Percentiles rank a stretch among this genome's conserved stretches.
Evolutionary conservation across 2,113 vertebrate species (phyloP).

Genomic region (Equus quagga): DNA sequence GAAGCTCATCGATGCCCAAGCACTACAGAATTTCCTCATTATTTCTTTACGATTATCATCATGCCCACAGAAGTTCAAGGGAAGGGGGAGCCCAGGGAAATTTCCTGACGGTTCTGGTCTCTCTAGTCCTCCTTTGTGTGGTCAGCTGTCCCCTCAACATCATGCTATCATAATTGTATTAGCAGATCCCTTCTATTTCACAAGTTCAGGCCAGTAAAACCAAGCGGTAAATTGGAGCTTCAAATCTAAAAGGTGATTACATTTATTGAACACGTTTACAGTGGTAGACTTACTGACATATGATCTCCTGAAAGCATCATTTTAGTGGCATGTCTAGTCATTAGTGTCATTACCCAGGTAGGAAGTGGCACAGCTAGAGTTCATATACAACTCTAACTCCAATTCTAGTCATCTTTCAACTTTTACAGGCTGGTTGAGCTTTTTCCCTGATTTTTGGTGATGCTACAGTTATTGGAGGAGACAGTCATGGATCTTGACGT

Average conservation of each 20-base stretch:
- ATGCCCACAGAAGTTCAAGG: background rate
- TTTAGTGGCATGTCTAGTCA: background rate
- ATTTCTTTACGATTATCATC: conserved; percentile 24
- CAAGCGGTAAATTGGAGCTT: background rate
- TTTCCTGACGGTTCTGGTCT: background rate
- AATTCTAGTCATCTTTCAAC: background rate
- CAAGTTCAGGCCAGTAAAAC: background rate
- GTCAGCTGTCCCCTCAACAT: background rate
- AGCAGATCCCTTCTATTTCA: background rate
- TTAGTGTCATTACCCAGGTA: background rate
- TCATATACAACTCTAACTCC: background rate
- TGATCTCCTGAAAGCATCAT: background rate
- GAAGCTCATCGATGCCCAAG: background rate
- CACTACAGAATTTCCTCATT: conserved; percentile 7
- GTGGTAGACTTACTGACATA: background rate
- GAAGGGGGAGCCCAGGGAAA: background rate
- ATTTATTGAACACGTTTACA: background rate
- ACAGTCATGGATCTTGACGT: background rate
- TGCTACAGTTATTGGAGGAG: background rate
- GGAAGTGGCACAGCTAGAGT: background rate
- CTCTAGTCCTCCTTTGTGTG: background rate
- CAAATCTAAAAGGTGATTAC: background rate
- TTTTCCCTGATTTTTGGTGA: background rate
- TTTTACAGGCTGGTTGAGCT: background rate
- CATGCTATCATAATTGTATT: background rate